These are phyloP conservation scores for Psittacula echo DNA, from an alignment of 2,797 vertebrate species.

Conservation along the genomic window DNA sequence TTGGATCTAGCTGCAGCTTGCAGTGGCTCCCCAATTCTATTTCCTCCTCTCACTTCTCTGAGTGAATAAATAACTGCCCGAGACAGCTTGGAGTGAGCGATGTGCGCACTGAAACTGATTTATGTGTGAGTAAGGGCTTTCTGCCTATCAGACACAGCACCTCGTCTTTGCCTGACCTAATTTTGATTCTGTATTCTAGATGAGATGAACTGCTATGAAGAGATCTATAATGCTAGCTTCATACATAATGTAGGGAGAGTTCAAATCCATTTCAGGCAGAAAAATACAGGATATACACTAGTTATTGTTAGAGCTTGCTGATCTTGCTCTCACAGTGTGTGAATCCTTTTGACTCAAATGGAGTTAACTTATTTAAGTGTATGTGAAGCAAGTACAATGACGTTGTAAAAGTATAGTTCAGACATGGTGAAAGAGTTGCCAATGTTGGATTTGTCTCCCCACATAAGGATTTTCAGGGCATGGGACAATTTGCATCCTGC, in stretches of 20 bases:
- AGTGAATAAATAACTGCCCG: constrained; percentile 66
- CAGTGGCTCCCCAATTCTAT: constrained; percentile 35
- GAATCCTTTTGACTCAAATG: constrained; percentile 2
- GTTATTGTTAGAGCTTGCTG: neutral
- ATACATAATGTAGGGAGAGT: constrained; percentile 69
- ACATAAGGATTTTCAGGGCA: neutral
- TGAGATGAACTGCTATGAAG: constrained; percentile 61
- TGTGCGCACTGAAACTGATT: constrained; percentile 60
- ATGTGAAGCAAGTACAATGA: neutral
- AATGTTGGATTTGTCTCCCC: neutral
- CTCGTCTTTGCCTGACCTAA: constrained; percentile 65
- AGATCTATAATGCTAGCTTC: constrained; percentile 62
- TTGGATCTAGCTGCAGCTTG: constrained; percentile 10
- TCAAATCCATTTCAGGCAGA: constrained; percentile 53
- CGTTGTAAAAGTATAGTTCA: neutral
- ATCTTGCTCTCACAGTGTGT: neutral
- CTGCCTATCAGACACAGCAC: constrained; percentile 54
- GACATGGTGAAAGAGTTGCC: neutral
- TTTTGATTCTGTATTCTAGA: constrained; percentile 59
- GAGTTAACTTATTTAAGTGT: neutral
- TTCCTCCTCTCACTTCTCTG: constrained; percentile 28
- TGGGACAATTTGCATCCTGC: neutral
- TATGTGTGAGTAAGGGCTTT: constrained; percentile 54
- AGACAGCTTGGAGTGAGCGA: constrained; percentile 48
- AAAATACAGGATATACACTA: constrained; percentile 39